phyloP scores from a whole-genome alignment of 1,140 invertebrate species.

The Papilio helenus region DNA sequence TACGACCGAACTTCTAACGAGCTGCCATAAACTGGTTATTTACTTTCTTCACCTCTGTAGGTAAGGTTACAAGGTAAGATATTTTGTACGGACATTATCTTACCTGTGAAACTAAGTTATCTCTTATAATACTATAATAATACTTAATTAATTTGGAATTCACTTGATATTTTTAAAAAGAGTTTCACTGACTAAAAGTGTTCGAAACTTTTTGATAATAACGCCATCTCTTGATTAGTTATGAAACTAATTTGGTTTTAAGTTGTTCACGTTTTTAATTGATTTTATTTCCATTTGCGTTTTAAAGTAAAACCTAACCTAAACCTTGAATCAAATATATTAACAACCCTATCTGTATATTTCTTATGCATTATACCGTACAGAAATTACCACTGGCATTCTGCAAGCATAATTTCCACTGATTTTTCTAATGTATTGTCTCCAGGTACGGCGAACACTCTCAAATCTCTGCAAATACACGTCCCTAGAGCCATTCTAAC shows the following conservation, averaged over 20 bases:
- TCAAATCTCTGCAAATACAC: slow-evolving; percentile 84
- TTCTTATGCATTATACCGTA: neutral
- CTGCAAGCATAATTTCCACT: slow-evolving; percentile 13
- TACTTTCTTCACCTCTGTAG: slow-evolving; percentile 63
- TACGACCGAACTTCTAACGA: slow-evolving; percentile 75
- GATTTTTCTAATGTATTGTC: slow-evolving; percentile 46
- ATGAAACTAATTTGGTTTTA: neutral
- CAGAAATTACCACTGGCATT: neutral
- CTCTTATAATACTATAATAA: neutral
- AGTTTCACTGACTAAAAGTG: neutral
- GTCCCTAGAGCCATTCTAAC: slow-evolving; percentile 85
- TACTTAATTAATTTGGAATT: neutral
- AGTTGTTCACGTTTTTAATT: no score
- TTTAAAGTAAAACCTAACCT: no score
- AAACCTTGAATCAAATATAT: neutral
- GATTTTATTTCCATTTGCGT: no score
- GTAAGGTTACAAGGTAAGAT: slow-evolving; percentile 56
- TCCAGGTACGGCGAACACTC: slow-evolving; percentile 69
- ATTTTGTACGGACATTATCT: slow-evolving; percentile 49
- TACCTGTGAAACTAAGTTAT: slow-evolving; percentile 34
- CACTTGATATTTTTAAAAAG: neutral
- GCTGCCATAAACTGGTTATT: slow-evolving; percentile 72
- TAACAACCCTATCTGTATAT: neutral
- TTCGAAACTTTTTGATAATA: neutral
- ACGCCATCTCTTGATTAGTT: neutral